Evolutionary conservation across 2,113 vertebrate species (phyloP).

Genomic region (Poicephalus meyeri): DNA sequence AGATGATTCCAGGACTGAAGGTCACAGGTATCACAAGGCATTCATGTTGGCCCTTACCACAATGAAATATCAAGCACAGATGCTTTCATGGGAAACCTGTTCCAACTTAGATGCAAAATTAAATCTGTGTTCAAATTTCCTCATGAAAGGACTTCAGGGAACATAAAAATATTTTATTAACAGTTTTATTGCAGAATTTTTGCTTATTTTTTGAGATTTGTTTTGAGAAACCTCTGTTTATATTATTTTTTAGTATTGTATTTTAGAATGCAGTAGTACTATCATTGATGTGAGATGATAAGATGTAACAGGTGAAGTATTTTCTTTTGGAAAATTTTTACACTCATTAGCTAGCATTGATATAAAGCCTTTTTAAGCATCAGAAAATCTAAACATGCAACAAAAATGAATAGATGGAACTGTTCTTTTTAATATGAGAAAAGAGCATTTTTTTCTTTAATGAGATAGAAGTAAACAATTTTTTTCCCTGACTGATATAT

Average conservation of each 20-base stretch:
- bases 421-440: neutral
- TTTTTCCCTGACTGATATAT: neutral
- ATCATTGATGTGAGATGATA: neutral
- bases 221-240: neutral
- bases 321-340: neutral
- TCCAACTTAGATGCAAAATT: neutral
- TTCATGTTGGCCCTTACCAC: neutral
- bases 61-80: neutral
- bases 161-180: neutral
- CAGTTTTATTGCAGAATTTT: neutral
- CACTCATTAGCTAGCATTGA: neutral
- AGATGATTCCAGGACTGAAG: slow-evolving; percentile 26
- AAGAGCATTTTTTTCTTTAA: neutral
- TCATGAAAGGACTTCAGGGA: neutral
- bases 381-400: neutral
- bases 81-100: neutral
- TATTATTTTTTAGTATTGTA: neutral
- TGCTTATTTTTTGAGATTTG: neutral
- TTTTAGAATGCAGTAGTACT: neutral
- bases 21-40: slow-evolving; percentile 10
- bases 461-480: neutral
- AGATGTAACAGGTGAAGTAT: neutral
- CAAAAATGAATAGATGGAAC: neutral
- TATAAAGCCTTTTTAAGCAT: neutral
- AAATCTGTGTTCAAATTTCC: neutral